Conservation (phyloP, 2,113 vertebrate genomes). For the Tragelaphus scriptus region DNA sequence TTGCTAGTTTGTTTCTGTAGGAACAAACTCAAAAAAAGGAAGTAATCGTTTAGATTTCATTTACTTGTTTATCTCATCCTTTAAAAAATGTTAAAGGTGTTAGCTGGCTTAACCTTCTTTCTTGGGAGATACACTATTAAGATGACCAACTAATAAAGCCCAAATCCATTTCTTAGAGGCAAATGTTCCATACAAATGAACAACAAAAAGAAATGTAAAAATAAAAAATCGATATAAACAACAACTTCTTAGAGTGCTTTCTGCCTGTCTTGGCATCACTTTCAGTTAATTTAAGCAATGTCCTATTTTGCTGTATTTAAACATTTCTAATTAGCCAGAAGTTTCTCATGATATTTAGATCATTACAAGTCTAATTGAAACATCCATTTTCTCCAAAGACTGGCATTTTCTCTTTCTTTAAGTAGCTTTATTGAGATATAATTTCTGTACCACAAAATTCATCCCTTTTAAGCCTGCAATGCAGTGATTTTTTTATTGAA, state of each 20-base stretch:
- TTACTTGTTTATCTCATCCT: not conserved
- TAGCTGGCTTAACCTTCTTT: not conserved
- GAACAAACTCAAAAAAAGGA: not conserved
- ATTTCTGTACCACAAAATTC: not conserved
- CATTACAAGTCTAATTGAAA: slow-evolving; percentile 43
- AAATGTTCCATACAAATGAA: not conserved
- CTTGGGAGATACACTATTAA: not conserved
- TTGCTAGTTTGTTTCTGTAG: not conserved
- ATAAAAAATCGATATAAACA: not conserved
- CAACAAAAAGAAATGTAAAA: not conserved
- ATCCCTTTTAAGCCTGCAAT: not conserved
- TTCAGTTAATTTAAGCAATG: slow-evolving; percentile 45
- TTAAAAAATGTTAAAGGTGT: not conserved
- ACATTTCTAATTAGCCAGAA: slow-evolving; percentile 55
- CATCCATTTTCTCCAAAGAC: slow-evolving; percentile 24
- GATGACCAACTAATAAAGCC: not conserved
- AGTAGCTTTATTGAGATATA: not conserved
- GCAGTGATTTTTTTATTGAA: not conserved
- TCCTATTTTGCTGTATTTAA: slow-evolving; percentile 53
- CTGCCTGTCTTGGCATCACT: not conserved
- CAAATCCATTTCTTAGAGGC: not conserved
- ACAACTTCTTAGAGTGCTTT: not conserved
- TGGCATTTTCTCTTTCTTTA: not conserved
- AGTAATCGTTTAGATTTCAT: not conserved
- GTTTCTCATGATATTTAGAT: slow-evolving; percentile 41